Evolutionary conservation across 1,140 invertebrate species (phyloP), one percentile per base, ranked within the genome.

Genomic region (Sipha flava): DNA sequence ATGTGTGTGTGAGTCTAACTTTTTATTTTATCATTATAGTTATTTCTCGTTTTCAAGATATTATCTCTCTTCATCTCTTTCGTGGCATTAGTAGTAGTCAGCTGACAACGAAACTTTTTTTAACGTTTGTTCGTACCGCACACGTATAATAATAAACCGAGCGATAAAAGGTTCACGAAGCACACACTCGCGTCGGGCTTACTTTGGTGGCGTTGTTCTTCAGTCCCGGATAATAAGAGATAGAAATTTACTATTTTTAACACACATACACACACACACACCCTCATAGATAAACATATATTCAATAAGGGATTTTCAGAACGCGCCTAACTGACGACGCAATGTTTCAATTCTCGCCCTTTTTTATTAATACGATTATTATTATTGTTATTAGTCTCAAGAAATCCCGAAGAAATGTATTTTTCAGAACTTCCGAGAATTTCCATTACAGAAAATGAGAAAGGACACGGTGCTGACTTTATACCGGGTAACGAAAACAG

Each of bases 281-380:
- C n/a, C n/a, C n/a, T 14, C 2, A 26, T 59, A 7, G 2, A 59
- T 6, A 21, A 7, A 29, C 23, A 4, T 59, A 52, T 18, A 3
- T 52, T 14, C 6, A 59, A 59, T 14, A 2, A 29, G 4, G 45
- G 26, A 26, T 73, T 73, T 23, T n/a, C 40, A 54, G 23, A 21
- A 54, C 16, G 18, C 29, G 31, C n/a, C 52, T 34, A 73, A 34
- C 29, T 6, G 70, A 73, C 16, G 70, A 73, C 45, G 23, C 47
- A 54, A 29, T 54, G 70, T 73, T 73, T 73, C 70, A 73, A 73
- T 73, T 73, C 40, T n/a, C n/a, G n/a, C n/a, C 49, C n/a, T 21
- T 49, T 54, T 14, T 73, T 73, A 73, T 73, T 73, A 37, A 31
- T 37, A 73, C 29, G 16, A 73, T 73, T 73, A 73, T 73, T 73